These are phyloP conservation scores for Thaumetopoea pityocampa DNA, from an alignment of 1,140 invertebrate genomes.

Conservation along the genomic window DNA sequence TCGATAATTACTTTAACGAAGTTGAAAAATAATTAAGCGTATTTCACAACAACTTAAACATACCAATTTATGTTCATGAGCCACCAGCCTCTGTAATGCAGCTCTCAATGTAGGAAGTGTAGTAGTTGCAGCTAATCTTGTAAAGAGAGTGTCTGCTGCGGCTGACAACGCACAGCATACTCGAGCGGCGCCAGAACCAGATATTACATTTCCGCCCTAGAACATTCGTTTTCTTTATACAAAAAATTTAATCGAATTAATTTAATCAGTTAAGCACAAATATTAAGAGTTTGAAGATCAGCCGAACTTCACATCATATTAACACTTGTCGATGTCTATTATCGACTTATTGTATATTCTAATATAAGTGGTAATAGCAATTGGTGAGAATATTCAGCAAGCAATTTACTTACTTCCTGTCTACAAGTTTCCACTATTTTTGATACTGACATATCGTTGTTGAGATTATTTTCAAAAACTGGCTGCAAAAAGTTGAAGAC, in stretches of 20 bases:
- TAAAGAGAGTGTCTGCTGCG: conserved; percentile 89
- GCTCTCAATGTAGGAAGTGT: conserved; percentile 89
- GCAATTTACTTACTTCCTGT: conserved; percentile 67
- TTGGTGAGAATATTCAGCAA: too few relatives aligned
- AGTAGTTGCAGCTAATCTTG: conserved; percentile 90
- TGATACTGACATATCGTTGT: conserved; percentile 72
- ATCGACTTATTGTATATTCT: too few relatives aligned
- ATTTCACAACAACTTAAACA: neutral
- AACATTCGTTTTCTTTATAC: too few relatives aligned
- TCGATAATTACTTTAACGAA: neutral
- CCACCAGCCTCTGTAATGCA: conserved; percentile 88
- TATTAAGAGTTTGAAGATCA: neutral
- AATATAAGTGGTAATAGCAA: too few relatives aligned
- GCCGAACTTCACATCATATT: too few relatives aligned
- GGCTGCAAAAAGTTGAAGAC: conserved; percentile 89
- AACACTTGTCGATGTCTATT: too few relatives aligned
- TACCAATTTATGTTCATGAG: conserved; percentile 86
- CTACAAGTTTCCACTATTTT: conserved; percentile 72
- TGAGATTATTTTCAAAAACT: conserved; percentile 79
- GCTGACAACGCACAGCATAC: conserved; percentile 91
- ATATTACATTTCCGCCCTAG: conserved; percentile 82
- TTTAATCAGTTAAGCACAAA: neutral
- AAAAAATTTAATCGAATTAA: neutral
- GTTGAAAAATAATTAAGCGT: neutral
- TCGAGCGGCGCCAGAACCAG: conserved; percentile 88